Conservation (phyloP, 1,140 invertebrate genomes). For the Megalopta genalis region DNA sequence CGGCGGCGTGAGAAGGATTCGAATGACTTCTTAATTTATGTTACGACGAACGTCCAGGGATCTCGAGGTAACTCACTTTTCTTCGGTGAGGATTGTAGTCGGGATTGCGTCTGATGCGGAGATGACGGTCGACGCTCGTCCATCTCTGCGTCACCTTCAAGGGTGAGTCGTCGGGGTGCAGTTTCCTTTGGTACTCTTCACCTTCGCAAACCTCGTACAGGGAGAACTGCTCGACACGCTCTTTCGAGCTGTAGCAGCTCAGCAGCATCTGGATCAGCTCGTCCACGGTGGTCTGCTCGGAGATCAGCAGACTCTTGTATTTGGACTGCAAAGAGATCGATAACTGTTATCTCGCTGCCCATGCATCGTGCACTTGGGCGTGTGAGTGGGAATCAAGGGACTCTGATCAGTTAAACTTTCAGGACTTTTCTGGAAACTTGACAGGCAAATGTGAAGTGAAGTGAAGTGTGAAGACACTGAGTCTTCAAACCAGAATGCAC, state of each 20-base stretch:
- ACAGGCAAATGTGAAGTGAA: too few species aligned
- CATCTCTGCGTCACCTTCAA: conserved; percentile 91
- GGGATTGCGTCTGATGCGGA: conserved; percentile 88
- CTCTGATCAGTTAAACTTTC: too few species aligned
- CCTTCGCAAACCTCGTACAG: conserved; percentile 89
- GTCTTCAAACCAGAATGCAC: too few species aligned
- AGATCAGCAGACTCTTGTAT: conserved; percentile 94
- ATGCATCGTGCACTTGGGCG: too few species aligned
- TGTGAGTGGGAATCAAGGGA: too few species aligned
- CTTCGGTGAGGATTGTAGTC: conserved; percentile 85
- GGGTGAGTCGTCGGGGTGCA: conserved; percentile 92
- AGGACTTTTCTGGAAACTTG: too few species aligned
- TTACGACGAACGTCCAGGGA: too few species aligned
- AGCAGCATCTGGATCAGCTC: conserved; percentile 92
- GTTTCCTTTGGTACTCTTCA: conserved; percentile 90
- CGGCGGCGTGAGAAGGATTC: neutral
- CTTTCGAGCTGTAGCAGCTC: conserved; percentile 91
- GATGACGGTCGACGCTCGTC: conserved; percentile 85
- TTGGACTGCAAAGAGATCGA: conserved; percentile 83
- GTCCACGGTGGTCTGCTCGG: conserved; percentile 93
- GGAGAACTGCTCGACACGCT: conserved; percentile 91
- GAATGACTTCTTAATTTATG: neutral
- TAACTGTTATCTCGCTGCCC: neutral
- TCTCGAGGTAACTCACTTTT: conserved; percentile 75
- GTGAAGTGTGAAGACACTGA: too few species aligned